These are phyloP conservation scores for Metacarcinus magister DNA, from an alignment of 2,888 invertebrate species.

Conservation along the genomic window DNA sequence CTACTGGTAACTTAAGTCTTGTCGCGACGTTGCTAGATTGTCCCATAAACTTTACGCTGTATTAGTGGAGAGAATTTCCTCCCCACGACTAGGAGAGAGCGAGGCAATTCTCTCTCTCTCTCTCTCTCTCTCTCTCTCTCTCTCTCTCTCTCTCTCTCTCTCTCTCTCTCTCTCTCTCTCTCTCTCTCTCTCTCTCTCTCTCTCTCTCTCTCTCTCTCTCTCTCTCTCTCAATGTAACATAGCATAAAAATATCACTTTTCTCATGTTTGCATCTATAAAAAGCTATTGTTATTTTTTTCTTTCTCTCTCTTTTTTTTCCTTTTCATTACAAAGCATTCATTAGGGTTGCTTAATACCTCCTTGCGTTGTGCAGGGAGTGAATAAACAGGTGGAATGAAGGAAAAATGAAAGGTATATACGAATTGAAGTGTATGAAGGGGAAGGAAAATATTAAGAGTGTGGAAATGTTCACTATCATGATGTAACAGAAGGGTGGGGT, in stretches of 20 bases:
- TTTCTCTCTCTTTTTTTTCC: not conserved
- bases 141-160: conserved; percentile 50
- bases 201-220: conserved; percentile 10
- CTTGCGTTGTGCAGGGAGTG: not conserved
- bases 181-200: conserved; percentile 46
- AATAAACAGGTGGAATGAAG: not conserved
- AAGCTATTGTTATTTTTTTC: not conserved
- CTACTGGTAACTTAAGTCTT: conserved; percentile 8
- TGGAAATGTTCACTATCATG: too few relatives aligned
- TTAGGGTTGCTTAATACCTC: not conserved
- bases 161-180: not conserved
- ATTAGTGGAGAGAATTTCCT: conserved; percentile 57
- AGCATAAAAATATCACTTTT: not conserved
- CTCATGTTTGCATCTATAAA: not conserved
- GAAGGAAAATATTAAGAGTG: not conserved
- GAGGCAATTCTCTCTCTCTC: conserved; percentile 31
- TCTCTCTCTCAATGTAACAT: too few relatives aligned
- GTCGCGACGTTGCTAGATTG: conserved; percentile 56
- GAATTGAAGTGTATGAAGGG: not conserved
- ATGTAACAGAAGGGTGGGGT: too few relatives aligned
- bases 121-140: conserved; percentile 53
- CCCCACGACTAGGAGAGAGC: not conserved
- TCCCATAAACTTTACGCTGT: conserved; percentile 59
- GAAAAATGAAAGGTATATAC: not conserved
- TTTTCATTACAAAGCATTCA: not conserved